phyloP scores from a whole-genome alignment of 2,888 invertebrate genomes.

The Drosophila lacicola region DNA sequence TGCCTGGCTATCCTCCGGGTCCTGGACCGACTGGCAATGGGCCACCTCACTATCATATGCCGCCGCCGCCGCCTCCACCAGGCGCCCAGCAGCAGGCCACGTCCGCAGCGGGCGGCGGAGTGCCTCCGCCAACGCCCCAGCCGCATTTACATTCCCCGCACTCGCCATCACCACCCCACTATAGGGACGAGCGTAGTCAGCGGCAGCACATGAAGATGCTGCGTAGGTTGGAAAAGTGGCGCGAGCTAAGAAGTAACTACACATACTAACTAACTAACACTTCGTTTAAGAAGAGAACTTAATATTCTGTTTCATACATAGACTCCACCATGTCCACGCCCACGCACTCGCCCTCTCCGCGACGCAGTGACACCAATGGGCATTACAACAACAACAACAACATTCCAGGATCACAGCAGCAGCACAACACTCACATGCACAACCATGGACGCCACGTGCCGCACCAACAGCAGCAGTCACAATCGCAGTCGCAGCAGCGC shows the following conservation, averaged over 20 bases:
- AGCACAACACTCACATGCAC: slow-evolving; percentile 51
- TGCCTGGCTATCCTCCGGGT: slow-evolving; percentile 86
- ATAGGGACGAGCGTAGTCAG: slow-evolving; percentile 92
- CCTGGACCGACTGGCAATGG: slow-evolving; percentile 85
- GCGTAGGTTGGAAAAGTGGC: slow-evolving; percentile 90
- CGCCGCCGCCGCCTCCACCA: slow-evolving; percentile 65
- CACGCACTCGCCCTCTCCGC: slow-evolving; percentile 88
- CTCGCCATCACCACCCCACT: slow-evolving; percentile 88
- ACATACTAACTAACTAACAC: no score
- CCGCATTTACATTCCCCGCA: slow-evolving; percentile 88
- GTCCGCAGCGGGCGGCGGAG: slow-evolving; percentile 44
- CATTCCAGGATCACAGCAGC: slow-evolving; percentile 65
- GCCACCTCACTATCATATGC: slow-evolving; percentile 83
- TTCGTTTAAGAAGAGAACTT: no score
- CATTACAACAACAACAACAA: slow-evolving; percentile 69
- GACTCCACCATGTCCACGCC: slow-evolving; percentile 86
- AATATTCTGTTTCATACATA: slow-evolving; percentile 28
- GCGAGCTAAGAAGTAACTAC: slow-evolving; percentile 87
- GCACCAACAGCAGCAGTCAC: slow-evolving; percentile 49
- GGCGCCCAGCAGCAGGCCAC: slow-evolving; percentile 78
- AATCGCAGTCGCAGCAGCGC: slow-evolving; percentile 35
- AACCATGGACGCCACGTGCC: slow-evolving; percentile 57
- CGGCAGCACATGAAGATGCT: slow-evolving; percentile 91
- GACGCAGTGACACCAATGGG: slow-evolving; percentile 88
- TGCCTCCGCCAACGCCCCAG: slow-evolving; percentile 40